Evolutionary conservation across 2,797 vertebrate genomes (phyloP), one percentile per base, ranked within the genome.

Genomic region (Lacerta viridis): DNA sequence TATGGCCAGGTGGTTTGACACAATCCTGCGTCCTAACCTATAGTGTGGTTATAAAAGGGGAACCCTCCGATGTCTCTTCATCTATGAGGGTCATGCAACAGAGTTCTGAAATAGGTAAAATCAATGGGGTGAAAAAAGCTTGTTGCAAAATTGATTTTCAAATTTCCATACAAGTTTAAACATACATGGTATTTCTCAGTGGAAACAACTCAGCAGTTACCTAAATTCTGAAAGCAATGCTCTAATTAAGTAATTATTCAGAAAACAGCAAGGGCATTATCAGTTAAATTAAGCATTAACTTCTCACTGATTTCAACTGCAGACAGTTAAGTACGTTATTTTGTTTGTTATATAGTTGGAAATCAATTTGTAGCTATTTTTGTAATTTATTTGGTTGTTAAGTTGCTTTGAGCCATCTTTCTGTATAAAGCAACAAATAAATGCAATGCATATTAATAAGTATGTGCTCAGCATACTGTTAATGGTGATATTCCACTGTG

Each of bases 221-320:
- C 33, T 33, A 80, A 46, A 80, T 72, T 27, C 46, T 36, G 6
- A 85, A 61, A 80, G 29, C 3, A 85, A 46, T 72, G 23, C 50
- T 61, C 46, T 88, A 78, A 84, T 59, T 36, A 86, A 50, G 7
- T 64, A 84, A 15, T 61, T 81, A 82, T 64, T 82, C 80, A 75
- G 46, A 8, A 61, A 81, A 81, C 8, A 25, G 50, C 11, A 71
- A 1, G 11, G 10, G 27, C 33, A 59, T 78, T 2, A 50, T 78
- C 76, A 86, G 29, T 6, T 68, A 77, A 46, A 18, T 64, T 6
- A 46, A 36, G n/a, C 10, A 83, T 88, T 68, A 77, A 77, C 5
- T 13, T 55, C 18, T 11, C 41, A 23, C 20, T 83, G 41, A 23
- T 83, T 55, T 88, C 55, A 78, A 29, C 27, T 23, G 27, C 9